Evolutionary conservation across 1,140 invertebrate species (phyloP), one percentile per base, ranked within the genome.

Genomic region (Melipona quadrifasciata): DNA sequence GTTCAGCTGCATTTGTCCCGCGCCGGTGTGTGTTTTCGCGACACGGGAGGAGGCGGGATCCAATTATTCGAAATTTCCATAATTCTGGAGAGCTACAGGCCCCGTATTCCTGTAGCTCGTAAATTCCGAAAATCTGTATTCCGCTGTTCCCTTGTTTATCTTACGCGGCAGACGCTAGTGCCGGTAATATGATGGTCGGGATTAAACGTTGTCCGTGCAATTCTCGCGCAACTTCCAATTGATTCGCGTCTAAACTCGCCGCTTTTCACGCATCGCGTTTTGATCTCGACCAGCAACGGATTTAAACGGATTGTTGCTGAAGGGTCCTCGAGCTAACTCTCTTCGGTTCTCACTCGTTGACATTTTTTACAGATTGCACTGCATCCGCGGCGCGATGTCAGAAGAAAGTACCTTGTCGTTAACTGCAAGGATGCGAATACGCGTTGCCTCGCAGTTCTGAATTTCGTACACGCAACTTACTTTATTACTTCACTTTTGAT

Each of bases 41-140:
- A 74, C 71, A 58, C 67, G 72, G 61, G 67, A 61, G n/a, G 31
- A 27, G 67, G 47, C 12, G 55, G 34, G 73, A 88, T 88, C 67
- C 87, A 88, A 88, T 89, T 89, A 89, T 84, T 82, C 76, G 57
- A 39, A 80, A 89, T 89, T 88, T 88, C 87, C 84, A 89, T 88
- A 88, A 89, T 88, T 89, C 75, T 47, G 39, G 39, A n/a, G 65
- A 80, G 31, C n/a, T 82, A 82, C 78, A 58, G 76, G 65, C 16
- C 75, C 79, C n/a, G 82, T 88, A 86, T 86, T 70, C 65, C 81
- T 71, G 83, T 61, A 72, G 67, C 55, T 53, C 34, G 87, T 80
- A 77, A 88, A 88, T 88, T 89, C 39, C 55, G 64, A 86, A 89
- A 88, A 89, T 89, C 87, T 85, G 83, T 88, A 88, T 88, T 82